A percentile compares a stretch with the other conserved stretches of the same genome.
phyloP scores from a whole-genome alignment of 2,888 invertebrate species.

The Tiliacea citrago region DNA sequence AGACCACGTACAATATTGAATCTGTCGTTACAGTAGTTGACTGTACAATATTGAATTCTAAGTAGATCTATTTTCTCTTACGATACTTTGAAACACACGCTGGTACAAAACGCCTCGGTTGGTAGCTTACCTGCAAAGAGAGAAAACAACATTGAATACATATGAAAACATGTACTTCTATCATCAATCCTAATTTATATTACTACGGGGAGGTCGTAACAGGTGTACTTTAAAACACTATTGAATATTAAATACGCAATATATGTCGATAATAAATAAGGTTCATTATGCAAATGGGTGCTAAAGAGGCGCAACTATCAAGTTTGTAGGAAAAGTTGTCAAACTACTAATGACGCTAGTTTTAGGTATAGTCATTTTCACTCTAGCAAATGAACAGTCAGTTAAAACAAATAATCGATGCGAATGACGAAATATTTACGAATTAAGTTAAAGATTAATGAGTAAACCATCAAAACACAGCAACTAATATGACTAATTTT shows the following conservation, averaged over 20 bases:
- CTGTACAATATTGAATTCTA: conserved; percentile 53
- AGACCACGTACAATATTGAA: conserved; percentile 49
- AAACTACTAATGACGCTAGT: conserved; percentile 16
- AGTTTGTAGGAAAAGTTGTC: conserved; percentile 44
- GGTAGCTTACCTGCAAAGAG: conserved; percentile 76
- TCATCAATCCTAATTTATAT: conserved; percentile 44
- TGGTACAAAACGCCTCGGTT: conserved; percentile 23
- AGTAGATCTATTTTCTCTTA: conserved; percentile 62
- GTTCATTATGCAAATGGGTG: conserved; percentile 48
- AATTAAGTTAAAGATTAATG: background rate
- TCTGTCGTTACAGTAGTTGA: conserved; percentile 47
- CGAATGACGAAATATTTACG: background rate
- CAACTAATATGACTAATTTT: background rate
- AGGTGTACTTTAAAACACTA: conserved; percentile 42
- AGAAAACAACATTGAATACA: conserved; percentile 67
- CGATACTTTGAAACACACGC: conserved; percentile 44
- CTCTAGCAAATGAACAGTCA: conserved; percentile 8
- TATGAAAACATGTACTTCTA: conserved; percentile 45
- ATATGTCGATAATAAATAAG: conserved; percentile 53
- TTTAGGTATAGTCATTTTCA: conserved; percentile 29
- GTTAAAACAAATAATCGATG: conserved; percentile 2
- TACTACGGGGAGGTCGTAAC: conserved; percentile 30
- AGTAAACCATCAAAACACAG: background rate
- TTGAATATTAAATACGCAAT: conserved; percentile 58
- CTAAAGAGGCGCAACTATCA: conserved; percentile 48